Base-by-base conservation (phyloP, 2,888 invertebrate genomes). In the Perizoma affinitatum region DNA sequence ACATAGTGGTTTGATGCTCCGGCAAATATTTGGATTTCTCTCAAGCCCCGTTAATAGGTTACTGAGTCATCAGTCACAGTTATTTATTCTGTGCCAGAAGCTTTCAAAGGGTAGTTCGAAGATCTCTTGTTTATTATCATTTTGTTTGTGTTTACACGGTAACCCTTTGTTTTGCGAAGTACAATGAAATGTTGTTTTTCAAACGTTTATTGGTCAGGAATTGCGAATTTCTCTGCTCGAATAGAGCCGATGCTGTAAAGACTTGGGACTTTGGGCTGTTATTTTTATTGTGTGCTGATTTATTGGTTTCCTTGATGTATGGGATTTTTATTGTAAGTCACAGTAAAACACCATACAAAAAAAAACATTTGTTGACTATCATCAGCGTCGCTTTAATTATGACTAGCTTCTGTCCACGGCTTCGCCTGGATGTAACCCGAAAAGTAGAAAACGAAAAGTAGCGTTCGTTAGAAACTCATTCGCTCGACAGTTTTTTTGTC, bases 41-140 rank as follows among this genome's bases (percentile, higher is more conserved):
- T 67, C 65, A 58, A 73, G 65, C 68, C 68, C 58, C 69, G 66
- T 68, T 73, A 74, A 71, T 77, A 69, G 74, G 69, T 76, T 73
- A 78, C 74, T 84, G 83, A 84, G 82, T 86, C 86, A 85, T 82
- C 78, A 69, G 75, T 74, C 71, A 75, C 82, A 79, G 82, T 40
- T 40, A 34, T 50, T 46, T 40, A 50, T 44, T 44, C 40, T 36
- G 22, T 56, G 54, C 0, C 46, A 44, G 84, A 82, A 83, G 65
- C 73, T 71, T 70, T 72, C 72, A 78, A 77, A 78, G 80, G 79
- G 76, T 38, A 49, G 48, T 49, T 49, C 11, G 38, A 34, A 50
- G 50, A 50, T 34, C 42, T 50, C 4, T 75, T 81, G 79, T 80
- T 83, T 80, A 77, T 79, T 79, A 76, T 77, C 79, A 78, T 85